Base-by-base conservation (phyloP, 2,113 vertebrate genomes). In the Ptilorrhoa leucosticta region DNA sequence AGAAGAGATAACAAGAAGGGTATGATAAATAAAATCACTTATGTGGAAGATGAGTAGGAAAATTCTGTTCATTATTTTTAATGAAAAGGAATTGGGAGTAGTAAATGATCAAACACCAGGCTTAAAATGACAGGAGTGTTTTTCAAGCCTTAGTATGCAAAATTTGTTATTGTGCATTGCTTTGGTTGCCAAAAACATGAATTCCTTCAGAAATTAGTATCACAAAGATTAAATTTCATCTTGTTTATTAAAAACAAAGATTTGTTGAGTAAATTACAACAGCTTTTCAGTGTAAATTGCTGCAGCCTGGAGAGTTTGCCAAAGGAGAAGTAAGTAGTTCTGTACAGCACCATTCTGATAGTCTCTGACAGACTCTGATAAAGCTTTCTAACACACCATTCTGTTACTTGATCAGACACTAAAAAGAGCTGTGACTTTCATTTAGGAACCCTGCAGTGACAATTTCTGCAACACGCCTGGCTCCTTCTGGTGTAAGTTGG, bases 401-500 rank as follows among this genome's bases (percentile, higher is more conserved):
- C 21, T 63, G 12, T 79, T 56, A 6, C 28, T 85, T 37, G 63
- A 21, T 45, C 40, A 87, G 42, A 61, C 82, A 63, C 70, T 91
- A 78, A 95, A 71, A 31, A 45, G 44, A 84, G 57, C 72, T 95
- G 9, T 95, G 75, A 16, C 53, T 96, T 88, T 40, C 35, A 1
- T 69, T 72, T 84, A 99, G 99, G 91, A 98, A 98, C 69, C 98
- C 99, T 39, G 93, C 99, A 78, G 97, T 98, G 71, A 94, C 98
- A 5, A 96, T 98, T 90, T 97, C 98, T 80, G 96, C 98, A 19
- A 97, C 98, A 3, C 98, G 99, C 26, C 97, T 99, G 93, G 98
- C 98, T 90, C 98, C 99, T 83, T 95, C 98, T 19, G 99, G 99
- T 75, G 99, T 98, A 26, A 99, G 99, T 89, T 99, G 99, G 99